phyloP scores from a whole-genome alignment of 2,797 vertebrate genomes.

The Limosa lapponica region DNA sequence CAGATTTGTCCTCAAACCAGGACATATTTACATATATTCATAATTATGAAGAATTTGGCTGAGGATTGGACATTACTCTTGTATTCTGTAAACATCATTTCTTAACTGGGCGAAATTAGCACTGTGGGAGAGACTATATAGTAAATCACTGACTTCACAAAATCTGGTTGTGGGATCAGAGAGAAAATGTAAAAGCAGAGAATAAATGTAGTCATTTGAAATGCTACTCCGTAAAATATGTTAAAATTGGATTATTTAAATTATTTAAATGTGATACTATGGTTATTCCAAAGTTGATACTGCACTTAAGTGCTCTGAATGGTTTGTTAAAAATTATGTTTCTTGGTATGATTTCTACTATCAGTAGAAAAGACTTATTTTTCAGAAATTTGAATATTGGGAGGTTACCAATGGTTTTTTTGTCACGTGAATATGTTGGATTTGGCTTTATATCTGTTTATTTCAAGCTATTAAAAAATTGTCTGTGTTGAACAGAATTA shows the following conservation, averaged over 20 bases:
- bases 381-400: neutral
- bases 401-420: neutral
- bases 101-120: neutral
- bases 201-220: neutral
- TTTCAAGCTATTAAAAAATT: neutral
- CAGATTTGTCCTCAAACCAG: neutral
- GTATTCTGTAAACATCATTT: neutral
- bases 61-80: neutral
- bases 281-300: neutral
- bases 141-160: neutral
- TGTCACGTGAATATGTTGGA: neutral
- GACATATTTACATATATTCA: neutral
- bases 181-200: neutral
- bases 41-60: neutral
- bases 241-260: neutral
- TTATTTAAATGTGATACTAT: neutral
- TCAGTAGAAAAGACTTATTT: neutral
- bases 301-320: neutral
- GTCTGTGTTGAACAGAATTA: neutral
- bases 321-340: neutral
- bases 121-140: neutral
- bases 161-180: neutral
- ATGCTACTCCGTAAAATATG: neutral
- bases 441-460: neutral
- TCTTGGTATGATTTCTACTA: neutral